Conservation (phyloP, 1,140 invertebrate species). For the Zaprionus ornatus region DNA sequence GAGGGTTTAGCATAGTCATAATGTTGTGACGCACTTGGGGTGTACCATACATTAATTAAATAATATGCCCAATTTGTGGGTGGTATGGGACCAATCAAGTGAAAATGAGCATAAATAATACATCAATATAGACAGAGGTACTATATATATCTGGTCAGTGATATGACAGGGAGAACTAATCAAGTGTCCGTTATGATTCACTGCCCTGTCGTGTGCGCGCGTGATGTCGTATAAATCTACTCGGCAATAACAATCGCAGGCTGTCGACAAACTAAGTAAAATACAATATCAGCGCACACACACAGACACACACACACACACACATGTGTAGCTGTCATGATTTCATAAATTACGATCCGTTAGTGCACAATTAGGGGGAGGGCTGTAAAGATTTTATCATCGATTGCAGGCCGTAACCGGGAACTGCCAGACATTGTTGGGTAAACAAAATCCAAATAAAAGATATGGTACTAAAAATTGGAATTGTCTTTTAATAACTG, state of each 20-base stretch:
- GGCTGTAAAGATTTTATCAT: slow-evolving; percentile 31
- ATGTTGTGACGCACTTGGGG: slow-evolving; percentile 28
- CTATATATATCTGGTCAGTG: slow-evolving; percentile 26
- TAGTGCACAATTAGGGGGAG: slow-evolving; percentile 4
- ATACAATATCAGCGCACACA: slow-evolving; percentile 17
- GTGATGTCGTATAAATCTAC: slow-evolving; percentile 39
- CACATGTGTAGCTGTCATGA: slow-evolving; percentile 21
- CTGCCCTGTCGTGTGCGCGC: slow-evolving; percentile 14
- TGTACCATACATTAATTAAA: slow-evolving; percentile 32
- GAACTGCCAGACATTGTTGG: slow-evolving; percentile 1
- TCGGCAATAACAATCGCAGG: slow-evolving; percentile 8
- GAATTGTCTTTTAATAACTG: slow-evolving; percentile 25
- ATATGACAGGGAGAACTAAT: slow-evolving; percentile 40
- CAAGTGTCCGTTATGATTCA: slow-evolving; percentile 40
- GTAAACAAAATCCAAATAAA: neutral
- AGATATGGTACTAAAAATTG: slow-evolving; percentile 6
- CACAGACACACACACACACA: neutral
- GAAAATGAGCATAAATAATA: slow-evolving; percentile 19
- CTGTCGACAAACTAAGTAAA: slow-evolving; percentile 9
- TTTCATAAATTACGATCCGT: slow-evolving; percentile 23
- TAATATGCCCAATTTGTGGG: slow-evolving; percentile 19
- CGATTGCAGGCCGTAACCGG: slow-evolving; percentile 18
- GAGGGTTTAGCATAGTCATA: slow-evolving; percentile 33
- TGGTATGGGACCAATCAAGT: slow-evolving; percentile 5
- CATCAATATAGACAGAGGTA: slow-evolving; percentile 3